Percentiles rank a stretch among this genome's conserved stretches.
Evolutionary conservation across 2,797 vertebrate species (phyloP).

Genomic region (Vireo griseus): DNA sequence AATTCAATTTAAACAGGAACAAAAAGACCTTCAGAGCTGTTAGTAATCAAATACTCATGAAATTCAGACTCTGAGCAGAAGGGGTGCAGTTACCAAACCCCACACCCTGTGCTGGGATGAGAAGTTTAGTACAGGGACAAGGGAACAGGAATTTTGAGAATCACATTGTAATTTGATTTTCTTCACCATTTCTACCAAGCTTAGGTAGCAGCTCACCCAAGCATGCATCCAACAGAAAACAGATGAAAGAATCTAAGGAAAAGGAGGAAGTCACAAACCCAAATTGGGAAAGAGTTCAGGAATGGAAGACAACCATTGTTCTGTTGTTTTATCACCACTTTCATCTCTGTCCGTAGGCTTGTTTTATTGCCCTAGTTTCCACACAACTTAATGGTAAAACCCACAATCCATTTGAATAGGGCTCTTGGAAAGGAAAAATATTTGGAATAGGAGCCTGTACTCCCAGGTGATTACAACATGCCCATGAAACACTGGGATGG

Average conservation of each 20-base stretch:
- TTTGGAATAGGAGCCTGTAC: not conserved
- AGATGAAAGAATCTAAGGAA: not conserved
- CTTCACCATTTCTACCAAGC: not conserved
- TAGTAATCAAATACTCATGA: not conserved
- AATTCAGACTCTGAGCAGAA: not conserved
- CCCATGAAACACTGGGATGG: not conserved
- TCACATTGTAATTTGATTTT: not conserved
- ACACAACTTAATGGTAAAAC: conserved; percentile 6
- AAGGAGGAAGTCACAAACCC: not conserved
- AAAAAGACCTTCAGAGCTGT: not conserved
- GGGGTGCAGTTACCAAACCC: not conserved
- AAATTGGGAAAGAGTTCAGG: not conserved
- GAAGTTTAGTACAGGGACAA: not conserved
- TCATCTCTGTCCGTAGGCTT: not conserved
- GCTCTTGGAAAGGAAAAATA: not conserved
- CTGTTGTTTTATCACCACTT: not conserved
- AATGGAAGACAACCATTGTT: not conserved
- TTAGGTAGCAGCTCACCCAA: not conserved
- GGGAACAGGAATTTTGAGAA: not conserved
- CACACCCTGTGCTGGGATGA: not conserved
- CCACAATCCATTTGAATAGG: not conserved
- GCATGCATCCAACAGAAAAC: not conserved
- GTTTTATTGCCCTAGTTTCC: not conserved
- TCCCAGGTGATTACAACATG: not conserved
- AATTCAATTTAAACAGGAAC: not conserved